phyloP scores from a whole-genome alignment of 2,113 vertebrate genomes.

The Chinchilla lanigera region DNA sequence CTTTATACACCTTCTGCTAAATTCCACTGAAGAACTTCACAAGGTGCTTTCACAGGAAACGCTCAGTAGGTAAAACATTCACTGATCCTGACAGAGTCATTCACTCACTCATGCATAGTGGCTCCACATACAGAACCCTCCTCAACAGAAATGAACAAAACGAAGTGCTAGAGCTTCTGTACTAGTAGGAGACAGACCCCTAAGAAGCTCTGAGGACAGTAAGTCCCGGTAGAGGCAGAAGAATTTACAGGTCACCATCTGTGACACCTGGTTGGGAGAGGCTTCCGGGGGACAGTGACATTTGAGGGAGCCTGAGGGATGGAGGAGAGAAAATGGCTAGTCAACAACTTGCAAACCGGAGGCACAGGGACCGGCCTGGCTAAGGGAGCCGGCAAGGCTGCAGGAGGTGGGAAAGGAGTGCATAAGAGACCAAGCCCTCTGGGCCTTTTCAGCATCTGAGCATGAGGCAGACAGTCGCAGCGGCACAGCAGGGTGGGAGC shows the following conservation, averaged over 20 bases:
- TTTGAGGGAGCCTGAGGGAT: not conserved
- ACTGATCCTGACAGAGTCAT: not conserved
- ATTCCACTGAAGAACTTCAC: conserved; percentile 16
- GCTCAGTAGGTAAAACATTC: conserved; percentile 15
- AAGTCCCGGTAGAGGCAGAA: not conserved
- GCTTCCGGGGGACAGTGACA: not conserved
- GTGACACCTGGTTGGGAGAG: not conserved
- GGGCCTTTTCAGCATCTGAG: not conserved
- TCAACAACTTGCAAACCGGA: not conserved
- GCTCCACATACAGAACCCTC: not conserved
- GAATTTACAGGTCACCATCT: not conserved
- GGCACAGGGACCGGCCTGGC: not conserved
- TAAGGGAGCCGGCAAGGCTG: not conserved
- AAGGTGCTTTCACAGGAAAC: not conserved
- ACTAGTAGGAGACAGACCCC: not conserved
- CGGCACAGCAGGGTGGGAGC: not conserved
- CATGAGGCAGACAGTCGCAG: not conserved
- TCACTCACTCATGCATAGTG: not conserved
- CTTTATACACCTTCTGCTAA: not conserved
- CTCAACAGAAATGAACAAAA: not conserved
- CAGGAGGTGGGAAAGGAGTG: not conserved
- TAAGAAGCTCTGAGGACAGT: not conserved
- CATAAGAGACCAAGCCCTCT: not conserved
- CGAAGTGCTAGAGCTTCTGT: not conserved
- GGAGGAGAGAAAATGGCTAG: not conserved